Percentiles rank a stretch among this genome's conserved stretches.
phyloP scores from a whole-genome alignment of 1,140 invertebrate genomes.

The Leptoteleia sp. region DNA sequence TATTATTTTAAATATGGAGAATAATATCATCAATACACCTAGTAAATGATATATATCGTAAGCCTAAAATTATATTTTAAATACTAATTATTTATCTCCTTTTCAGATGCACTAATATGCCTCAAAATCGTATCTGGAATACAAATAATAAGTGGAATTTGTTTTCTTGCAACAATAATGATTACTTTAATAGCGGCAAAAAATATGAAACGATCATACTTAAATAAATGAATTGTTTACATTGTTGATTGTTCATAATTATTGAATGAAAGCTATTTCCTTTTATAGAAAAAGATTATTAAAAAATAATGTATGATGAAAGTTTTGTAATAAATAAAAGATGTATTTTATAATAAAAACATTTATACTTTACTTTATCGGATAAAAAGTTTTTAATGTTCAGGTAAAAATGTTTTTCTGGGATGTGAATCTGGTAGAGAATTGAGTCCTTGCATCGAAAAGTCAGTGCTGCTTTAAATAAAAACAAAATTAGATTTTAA shows the following conservation, averaged over 20 bases:
- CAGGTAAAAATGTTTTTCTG: no score
- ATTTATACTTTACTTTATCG: no score
- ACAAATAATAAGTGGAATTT: slow-evolving; percentile 25
- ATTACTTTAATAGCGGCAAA: slow-evolving; percentile 4
- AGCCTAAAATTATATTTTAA: neutral
- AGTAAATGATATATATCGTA: no score
- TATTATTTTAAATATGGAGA: no score
- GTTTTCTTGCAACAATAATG: slow-evolving; percentile 18
- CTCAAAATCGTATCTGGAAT: slow-evolving; percentile 31
- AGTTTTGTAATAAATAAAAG: neutral
- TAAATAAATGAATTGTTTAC: slow-evolving; percentile 4
- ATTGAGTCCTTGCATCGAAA: no score
- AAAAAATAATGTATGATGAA: neutral
- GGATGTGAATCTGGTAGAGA: no score
- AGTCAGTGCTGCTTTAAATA: no score
- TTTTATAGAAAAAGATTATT: neutral
- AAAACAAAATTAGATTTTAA: no score
- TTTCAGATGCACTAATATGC: slow-evolving; percentile 47
- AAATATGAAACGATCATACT: neutral
- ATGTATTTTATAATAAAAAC: no score
- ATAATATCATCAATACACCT: no score
- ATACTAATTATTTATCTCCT: neutral
- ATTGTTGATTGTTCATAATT: neutral
- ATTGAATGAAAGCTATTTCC: neutral
- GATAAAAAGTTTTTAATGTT: no score